These are phyloP conservation scores for Drosophila sucinea DNA, from an alignment of 1,140 invertebrate genomes.

Conservation along the genomic window DNA sequence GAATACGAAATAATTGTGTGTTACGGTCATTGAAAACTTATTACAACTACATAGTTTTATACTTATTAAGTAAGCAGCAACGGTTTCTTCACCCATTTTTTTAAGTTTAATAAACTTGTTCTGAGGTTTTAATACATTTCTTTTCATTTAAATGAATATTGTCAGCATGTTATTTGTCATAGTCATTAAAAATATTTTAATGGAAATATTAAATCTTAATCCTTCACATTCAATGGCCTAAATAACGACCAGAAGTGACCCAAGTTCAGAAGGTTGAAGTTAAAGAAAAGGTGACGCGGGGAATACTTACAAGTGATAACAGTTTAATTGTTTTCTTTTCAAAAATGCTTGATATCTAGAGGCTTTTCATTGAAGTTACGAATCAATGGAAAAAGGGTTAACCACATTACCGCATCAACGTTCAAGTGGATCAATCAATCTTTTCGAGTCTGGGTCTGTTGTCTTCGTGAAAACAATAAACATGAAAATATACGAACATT, in stretches of 20 bases:
- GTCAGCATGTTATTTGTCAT: too few relatives aligned
- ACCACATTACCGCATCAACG: constrained; percentile 46
- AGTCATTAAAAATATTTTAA: too few relatives aligned
- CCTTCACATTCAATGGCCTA: too few relatives aligned
- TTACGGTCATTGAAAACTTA: too few relatives aligned
- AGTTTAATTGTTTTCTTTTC: constrained; percentile 44
- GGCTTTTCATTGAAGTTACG: constrained; percentile 15
- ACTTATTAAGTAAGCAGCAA: too few relatives aligned
- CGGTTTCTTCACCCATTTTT: too few relatives aligned
- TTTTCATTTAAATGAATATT: too few relatives aligned
- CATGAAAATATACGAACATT: not conserved
- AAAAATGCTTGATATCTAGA: constrained; percentile 41
- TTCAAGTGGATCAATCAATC: constrained; percentile 14
- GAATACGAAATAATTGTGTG: too few relatives aligned
- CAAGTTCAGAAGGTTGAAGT: constrained; percentile 10
- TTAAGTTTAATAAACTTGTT: too few relatives aligned
- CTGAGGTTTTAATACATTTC: too few relatives aligned
- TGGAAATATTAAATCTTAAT: too few relatives aligned
- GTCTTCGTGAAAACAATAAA: not conserved
- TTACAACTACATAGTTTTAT: too few relatives aligned
- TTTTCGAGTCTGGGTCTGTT: not conserved
- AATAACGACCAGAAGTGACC: not conserved
- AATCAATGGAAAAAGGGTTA: constrained; percentile 28
- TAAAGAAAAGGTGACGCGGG: constrained; percentile 13
- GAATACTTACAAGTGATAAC: constrained; percentile 17